These are phyloP conservation scores for Vulpes vulpes DNA, from an alignment of 2,113 vertebrate genomes.

Conservation along the genomic window DNA sequence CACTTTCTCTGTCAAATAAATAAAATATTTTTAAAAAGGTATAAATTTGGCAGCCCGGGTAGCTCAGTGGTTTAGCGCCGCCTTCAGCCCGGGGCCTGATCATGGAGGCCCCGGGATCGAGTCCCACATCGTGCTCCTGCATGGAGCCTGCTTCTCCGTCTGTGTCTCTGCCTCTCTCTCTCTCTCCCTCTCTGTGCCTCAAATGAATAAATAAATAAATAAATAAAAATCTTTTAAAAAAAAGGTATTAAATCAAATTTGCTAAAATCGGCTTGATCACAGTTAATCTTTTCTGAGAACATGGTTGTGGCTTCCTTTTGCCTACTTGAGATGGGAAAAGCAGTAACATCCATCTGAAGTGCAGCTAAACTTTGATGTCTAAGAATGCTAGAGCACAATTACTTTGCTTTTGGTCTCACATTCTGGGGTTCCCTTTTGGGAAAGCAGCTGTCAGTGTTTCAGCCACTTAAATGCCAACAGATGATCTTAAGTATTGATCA, in stretches of 20 bases:
- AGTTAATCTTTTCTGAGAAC: conserved; percentile 48
- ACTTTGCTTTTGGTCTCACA: conserved; percentile 33
- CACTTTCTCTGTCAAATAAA: background rate
- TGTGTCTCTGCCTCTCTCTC: no score
- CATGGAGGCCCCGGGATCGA: no score
- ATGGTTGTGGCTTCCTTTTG: background rate
- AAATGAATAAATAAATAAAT: no score
- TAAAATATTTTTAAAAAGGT: background rate
- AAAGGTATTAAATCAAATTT: background rate
- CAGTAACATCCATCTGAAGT: background rate
- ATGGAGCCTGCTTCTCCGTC: no score
- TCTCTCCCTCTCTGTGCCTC: no score
- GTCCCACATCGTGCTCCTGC: no score
- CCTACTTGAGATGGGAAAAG: conserved; percentile 20
- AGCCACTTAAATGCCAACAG: background rate
- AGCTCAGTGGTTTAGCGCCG: no score
- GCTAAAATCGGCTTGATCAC: background rate
- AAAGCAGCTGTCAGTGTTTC: conserved; percentile 25
- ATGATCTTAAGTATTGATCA: background rate
- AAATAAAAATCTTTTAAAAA: background rate
- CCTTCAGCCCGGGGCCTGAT: no score
- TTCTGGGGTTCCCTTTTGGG: background rate
- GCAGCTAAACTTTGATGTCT: background rate
- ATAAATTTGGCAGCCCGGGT: no score
- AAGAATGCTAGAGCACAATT: background rate